These are phyloP conservation scores for Saimiri boliviensis DNA, from an alignment of 2,113 vertebrate genomes.

Conservation along the genomic window DNA sequence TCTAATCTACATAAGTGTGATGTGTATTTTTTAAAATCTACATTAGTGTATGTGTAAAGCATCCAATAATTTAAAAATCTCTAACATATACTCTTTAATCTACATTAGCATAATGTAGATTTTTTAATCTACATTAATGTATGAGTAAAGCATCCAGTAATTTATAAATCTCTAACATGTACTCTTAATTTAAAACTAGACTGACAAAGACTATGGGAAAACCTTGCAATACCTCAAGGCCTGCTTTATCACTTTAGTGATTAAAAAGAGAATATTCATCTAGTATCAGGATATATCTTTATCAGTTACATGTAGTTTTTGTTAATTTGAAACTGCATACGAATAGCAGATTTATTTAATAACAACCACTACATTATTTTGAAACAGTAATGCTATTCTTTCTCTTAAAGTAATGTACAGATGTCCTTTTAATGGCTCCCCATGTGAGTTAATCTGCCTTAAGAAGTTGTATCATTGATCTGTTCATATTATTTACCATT, in stretches of 20 bases:
- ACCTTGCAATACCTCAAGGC: neutral
- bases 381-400: neutral
- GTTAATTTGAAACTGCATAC: neutral
- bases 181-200: conserved; percentile 27
- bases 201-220: neutral
- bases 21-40: neutral
- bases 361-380: conserved; percentile 26
- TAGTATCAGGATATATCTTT: neutral
- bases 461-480: conserved; percentile 18
- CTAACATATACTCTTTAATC: neutral
- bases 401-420: conserved; percentile 39
- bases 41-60: neutral
- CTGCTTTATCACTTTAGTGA: neutral
- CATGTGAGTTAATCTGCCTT: conserved; percentile 49
- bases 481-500: conserved; percentile 48
- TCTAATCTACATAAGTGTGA: neutral
- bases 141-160: neutral
- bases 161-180: neutral
- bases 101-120: neutral
- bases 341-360: conserved; percentile 5
- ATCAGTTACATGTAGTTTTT: neutral
- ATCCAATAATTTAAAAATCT: neutral
- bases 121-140: neutral
- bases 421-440: neutral
- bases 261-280: neutral